Evolutionary conservation across 64 coral and sea anemone genomes (phyloP), one percentile per base, ranked within the genome.

Genomic region (Pocillopora verrucosa): DNA sequence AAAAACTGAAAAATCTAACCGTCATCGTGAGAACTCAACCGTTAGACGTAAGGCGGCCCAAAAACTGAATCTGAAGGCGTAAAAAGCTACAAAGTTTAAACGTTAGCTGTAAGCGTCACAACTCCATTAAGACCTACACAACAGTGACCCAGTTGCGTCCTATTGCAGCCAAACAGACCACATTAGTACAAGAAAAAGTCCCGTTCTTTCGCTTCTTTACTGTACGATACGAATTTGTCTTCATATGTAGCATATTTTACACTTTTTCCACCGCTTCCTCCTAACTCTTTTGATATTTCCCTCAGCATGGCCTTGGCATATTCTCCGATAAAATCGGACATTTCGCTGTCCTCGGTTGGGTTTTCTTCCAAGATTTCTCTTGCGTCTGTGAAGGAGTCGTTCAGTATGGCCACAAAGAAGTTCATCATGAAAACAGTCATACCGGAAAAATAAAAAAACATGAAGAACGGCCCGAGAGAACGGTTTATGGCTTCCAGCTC

Each of bases 391-490:
- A 85, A 92, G 1, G 89, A 88, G 20, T 92, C 86, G 68, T 95
- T 85, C 15, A 95, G 56, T 56, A 95, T 92, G 56, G 90, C 73
- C 20, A 92, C 58, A 45, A 92, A 95, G 16, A 95, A 79, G 38
- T 95, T 95, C 30, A 95, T 81, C 10, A 92, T 51, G 77, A 95
- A 14, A 24, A 95, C 56, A 36, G 90, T 77, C 74, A 86, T 95
- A 10, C 67, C 16, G 36, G 83, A 24, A 36, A 92, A 78, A 59
- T 84, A 95, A 13, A 86, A 22, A 17, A 95, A 92, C 1, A 88
- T 64, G 67, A 95, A 95, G 61, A 95, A 12, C 13, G 90, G 90
- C 5, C 90, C 94, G 6, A 95, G 70, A 35, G 77, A 34, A 10
- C 72, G 70, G 34, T 82, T 37, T 20, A 83, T 73, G 11, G 91